Evolutionary conservation across 2,888 invertebrate species (phyloP).

Genomic region (Apotomis betuletana): DNA sequence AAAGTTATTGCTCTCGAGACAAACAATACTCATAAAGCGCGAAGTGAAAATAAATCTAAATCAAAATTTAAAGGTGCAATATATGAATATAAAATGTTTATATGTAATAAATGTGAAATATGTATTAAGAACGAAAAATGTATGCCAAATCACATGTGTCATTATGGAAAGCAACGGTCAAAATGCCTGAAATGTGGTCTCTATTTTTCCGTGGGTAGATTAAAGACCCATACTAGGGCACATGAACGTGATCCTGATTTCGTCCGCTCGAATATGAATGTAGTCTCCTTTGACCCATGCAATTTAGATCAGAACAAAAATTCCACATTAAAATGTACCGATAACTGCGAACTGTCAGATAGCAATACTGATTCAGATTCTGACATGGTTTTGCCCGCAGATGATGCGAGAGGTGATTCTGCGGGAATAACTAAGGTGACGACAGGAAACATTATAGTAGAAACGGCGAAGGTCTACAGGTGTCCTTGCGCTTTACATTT

Average conservation of each 20-base stretch:
- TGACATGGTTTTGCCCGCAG: constrained; percentile 25
- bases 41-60: constrained; percentile 17
- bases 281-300: constrained; percentile 51
- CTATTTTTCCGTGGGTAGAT: constrained; percentile 55
- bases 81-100: constrained; percentile 64
- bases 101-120: constrained; percentile 61
- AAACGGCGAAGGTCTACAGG: constrained; percentile 58
- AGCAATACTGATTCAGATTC: constrained; percentile 29
- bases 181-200: constrained; percentile 62
- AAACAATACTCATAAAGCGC: constrained; percentile 34
- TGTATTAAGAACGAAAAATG: constrained; percentile 53
- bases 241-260: constrained; percentile 62
- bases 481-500: constrained; percentile 68
- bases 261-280: constrained; percentile 56
- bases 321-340: constrained; percentile 12
- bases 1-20: constrained; percentile 64
- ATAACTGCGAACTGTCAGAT: constrained; percentile 19
- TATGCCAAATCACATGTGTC: constrained; percentile 57
- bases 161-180: constrained; percentile 49
- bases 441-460: constrained; percentile 31
- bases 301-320: constrained; percentile 31
- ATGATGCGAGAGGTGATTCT: constrained; percentile 26
- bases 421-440: background rate
- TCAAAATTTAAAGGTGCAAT: constrained; percentile 58
- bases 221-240: constrained; percentile 56